Evolutionary conservation across 2,113 vertebrate genomes (phyloP).

Genomic region (Phrynosoma platyrhinos): DNA sequence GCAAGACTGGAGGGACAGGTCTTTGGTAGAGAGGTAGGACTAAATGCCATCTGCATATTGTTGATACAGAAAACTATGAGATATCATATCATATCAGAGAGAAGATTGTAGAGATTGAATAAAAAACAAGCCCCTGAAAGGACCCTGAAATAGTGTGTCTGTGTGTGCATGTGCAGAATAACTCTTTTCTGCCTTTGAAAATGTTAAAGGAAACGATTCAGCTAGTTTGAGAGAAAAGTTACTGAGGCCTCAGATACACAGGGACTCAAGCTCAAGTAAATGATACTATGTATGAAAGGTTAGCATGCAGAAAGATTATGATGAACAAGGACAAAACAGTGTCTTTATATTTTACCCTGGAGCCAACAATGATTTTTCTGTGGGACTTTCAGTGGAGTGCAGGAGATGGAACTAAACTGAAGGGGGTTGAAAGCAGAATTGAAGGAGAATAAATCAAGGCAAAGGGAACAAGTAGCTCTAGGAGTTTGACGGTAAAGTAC

Average conservation of each 20-base stretch:
- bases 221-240: background rate
- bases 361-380: background rate
- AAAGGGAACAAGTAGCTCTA: background rate
- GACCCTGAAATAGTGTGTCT: background rate
- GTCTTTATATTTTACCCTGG: background rate
- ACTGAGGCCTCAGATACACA: background rate
- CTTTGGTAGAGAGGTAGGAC: no score
- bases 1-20: no score
- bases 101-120: background rate
- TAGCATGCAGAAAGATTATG: background rate
- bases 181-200: background rate
- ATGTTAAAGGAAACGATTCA: background rate
- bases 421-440: background rate
- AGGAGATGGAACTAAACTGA: background rate
- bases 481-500: background rate
- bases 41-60: no score
- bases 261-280: background rate
- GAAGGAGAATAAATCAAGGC: background rate
- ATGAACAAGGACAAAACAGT: background rate
- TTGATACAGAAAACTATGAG: background rate
- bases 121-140: background rate
- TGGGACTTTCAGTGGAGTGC: background rate
- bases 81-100: background rate
- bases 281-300: background rate
- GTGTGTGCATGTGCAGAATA: background rate